Evolutionary conservation across 1,140 invertebrate species (phyloP).

Genomic region (Elysia chlorotica): DNA sequence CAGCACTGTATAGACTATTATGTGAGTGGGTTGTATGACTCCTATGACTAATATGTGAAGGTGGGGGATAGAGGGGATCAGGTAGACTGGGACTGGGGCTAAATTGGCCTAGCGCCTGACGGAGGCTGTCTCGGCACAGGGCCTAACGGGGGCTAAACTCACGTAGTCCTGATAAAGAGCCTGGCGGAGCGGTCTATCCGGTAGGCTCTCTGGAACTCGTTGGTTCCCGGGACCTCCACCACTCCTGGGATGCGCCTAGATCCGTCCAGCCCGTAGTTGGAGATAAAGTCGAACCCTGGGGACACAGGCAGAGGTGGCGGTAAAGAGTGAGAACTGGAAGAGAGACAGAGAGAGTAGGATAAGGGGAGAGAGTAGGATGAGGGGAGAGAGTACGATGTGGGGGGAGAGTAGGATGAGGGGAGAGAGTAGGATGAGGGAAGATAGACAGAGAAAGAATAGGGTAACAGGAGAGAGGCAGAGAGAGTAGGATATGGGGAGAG

Average conservation of each 20-base stretch:
- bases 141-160: constrained; percentile 14
- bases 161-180: constrained; percentile 34
- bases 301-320: constrained; percentile 3
- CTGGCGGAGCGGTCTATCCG: constrained; percentile 28
- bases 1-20: no score
- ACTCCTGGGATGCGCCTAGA: constrained; percentile 27
- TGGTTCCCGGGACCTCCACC: constrained; percentile 28
- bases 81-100: no score
- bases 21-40: no score
- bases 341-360: neutral
- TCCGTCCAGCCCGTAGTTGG: constrained; percentile 34
- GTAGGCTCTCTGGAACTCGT: constrained; percentile 38
- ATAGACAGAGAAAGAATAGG: neutral
- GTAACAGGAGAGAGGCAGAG: neutral
- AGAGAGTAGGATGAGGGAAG: neutral
- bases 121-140: no score
- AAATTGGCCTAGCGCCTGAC: no score
- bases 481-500: neutral
- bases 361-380: neutral
- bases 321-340: neutral
- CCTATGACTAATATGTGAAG: no score
- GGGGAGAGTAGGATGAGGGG: neutral
- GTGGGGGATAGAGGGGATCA: no score
- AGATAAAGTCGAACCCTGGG: constrained; percentile 42
- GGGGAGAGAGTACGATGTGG: neutral